phyloP scores from a whole-genome alignment of 2,888 invertebrate species.

The Amitus sp. region DNA sequence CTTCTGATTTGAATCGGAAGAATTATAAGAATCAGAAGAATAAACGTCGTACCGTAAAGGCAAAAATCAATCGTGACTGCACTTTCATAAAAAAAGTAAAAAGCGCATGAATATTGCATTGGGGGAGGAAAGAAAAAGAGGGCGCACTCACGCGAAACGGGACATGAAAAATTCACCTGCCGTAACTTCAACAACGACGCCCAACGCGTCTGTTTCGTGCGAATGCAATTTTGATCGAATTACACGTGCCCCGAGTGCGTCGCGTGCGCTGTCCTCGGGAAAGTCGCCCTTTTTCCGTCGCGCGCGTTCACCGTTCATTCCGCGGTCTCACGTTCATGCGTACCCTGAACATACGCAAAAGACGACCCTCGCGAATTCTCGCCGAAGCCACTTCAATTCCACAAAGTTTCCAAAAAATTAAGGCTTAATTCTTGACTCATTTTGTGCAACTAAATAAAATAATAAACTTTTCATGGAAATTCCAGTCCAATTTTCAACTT shows the following conservation, averaged over 20 bases:
- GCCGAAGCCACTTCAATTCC: constrained; percentile 14
- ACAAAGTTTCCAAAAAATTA: background rate
- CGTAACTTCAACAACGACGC: constrained; percentile 37
- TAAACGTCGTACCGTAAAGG: too few relatives aligned
- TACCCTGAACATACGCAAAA: constrained; percentile 23
- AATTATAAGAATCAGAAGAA: too few relatives aligned
- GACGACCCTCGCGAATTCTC: constrained; percentile 17
- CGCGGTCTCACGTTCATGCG: constrained; percentile 27
- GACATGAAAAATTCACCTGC: constrained; percentile 51
- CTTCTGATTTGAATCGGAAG: too few relatives aligned
- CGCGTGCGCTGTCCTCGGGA: constrained; percentile 22
- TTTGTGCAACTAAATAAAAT: too few relatives aligned
- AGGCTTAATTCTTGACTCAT: background rate
- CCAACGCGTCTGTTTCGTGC: constrained; percentile 24
- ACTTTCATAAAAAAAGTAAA: constrained; percentile 17
- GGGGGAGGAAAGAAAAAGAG: background rate
- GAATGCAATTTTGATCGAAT: constrained; percentile 41
- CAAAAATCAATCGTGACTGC: constrained; percentile 25
- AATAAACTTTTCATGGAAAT: too few relatives aligned
- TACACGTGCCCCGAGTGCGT: constrained; percentile 27
- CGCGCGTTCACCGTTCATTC: constrained; percentile 21
- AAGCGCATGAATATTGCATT: constrained; percentile 25
- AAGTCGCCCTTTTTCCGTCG: constrained; percentile 21
- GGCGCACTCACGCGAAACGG: constrained; percentile 3
- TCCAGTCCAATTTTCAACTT: too few relatives aligned